Evolutionary conservation across 2,888 invertebrate genomes (phyloP), one percentile per base, ranked within the genome.

Genomic region (Noctua janthina): DNA sequence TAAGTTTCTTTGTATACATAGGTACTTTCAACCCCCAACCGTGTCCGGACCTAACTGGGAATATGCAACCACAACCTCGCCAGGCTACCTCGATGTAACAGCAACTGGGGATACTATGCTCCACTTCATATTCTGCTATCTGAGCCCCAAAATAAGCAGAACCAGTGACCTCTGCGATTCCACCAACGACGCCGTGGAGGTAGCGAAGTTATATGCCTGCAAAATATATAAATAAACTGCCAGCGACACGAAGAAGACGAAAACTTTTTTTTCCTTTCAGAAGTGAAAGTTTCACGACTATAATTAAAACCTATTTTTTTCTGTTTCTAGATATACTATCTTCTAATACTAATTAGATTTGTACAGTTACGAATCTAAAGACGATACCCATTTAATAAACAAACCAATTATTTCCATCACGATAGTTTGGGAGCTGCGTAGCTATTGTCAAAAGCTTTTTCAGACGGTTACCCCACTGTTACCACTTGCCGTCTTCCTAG

Each of bases 401-500:
- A 59, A 75, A 74, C 70, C 66, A 85, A 84, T 79, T 81, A 82
- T 69, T 85, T 74, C 74, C 69, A 84, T 80, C 79, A 70, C 74
- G 76, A 81, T 87, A 83, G 84, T 85, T 85, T 81, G 77, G 75
- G 78, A 83, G 82, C 74, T 82, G 72, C 71, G 74, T 72, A 77
- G 73, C 90, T 81, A 85, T 90, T 88, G 84, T 90, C 85, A 86
- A 89, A 84, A 84, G 78, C 84, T 89, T 85, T 89, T 89, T 85
- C 90, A 90, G 84, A 78, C 62, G 1, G 81, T 79, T 83, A 82
- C 85, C 75, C 86, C 90, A 92, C 84, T 35, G 23, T n/a, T 46
- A 8, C 67, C 43, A 5, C 13, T 68, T 46, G n/a, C 75, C 81
- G 73, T 80, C 92, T 93, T 93, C 92, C 93, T 92, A 80, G 90